Evolutionary conservation across 2,113 vertebrate species (phyloP).

Genomic region (Illadopsis cleaveri): DNA sequence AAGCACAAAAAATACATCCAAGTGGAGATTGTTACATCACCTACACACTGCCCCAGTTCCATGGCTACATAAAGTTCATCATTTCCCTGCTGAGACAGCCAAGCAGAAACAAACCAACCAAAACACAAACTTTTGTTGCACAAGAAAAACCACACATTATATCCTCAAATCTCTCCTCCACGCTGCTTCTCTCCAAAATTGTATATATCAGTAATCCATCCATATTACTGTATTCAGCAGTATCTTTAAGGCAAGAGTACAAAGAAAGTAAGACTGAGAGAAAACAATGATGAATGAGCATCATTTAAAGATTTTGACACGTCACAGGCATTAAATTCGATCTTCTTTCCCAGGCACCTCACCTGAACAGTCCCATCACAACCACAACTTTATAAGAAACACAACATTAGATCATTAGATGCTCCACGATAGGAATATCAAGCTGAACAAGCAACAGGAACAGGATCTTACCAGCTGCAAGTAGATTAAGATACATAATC

Average conservation of each 20-base stretch:
- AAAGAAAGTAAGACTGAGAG: not conserved
- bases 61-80: not conserved
- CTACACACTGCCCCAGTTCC: not conserved
- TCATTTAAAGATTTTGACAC: not conserved
- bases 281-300: accelerated
- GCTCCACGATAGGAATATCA: not conserved
- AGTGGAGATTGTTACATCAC: not conserved
- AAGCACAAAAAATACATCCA: not conserved
- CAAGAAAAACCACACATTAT: not conserved
- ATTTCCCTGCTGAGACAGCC: not conserved
- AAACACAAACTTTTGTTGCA: accelerated
- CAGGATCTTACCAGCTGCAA: not conserved
- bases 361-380: not conserved
- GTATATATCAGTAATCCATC: not conserved
- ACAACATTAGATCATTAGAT: not conserved
- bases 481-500: not conserved
- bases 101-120: not conserved
- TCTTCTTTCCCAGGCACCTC: not conserved
- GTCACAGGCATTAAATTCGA: accelerated
- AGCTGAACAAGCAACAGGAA: not conserved
- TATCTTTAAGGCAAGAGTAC: not conserved
- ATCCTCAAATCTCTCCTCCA: not conserved
- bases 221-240: not conserved
- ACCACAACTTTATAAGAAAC: not conserved
- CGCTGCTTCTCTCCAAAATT: not conserved